phyloP scores from a whole-genome alignment of 2,113 vertebrate genomes.

The Hemichromis elongatus region DNA sequence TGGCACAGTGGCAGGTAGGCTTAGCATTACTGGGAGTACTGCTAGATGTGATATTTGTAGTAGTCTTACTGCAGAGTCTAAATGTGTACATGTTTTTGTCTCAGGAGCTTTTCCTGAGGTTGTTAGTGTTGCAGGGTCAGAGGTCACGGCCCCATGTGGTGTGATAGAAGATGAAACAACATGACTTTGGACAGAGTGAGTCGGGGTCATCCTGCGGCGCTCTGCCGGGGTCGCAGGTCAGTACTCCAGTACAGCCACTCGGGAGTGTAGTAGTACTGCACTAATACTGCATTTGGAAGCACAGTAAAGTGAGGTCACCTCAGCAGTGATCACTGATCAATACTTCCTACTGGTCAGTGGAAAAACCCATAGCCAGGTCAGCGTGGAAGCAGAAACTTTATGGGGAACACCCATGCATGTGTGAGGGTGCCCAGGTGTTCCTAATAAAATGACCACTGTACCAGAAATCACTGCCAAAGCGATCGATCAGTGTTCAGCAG shows the following conservation, averaged over 20 bases:
- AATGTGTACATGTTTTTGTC: neutral
- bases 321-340: neutral
- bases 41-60: neutral
- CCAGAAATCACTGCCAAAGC: neutral
- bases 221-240: conserved; percentile 69
- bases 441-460: neutral
- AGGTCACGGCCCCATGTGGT: conserved; percentile 57
- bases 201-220: conserved; percentile 71
- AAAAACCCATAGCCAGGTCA: neutral
- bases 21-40: neutral
- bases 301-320: neutral
- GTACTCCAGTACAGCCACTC: neutral
- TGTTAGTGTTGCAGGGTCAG: neutral
- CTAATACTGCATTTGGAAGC: neutral
- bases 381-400: neutral
- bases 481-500: neutral
- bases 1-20: neutral
- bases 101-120: neutral
- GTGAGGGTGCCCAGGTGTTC: neutral
- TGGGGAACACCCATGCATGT: neutral
- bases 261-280: neutral
- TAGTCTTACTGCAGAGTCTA: neutral
- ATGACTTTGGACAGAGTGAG: conserved; percentile 86
- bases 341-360: neutral
- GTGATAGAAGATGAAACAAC: conserved; percentile 84